A percentile compares a stretch with the other conserved stretches of the same genome.
phyloP scores from a whole-genome alignment of 2,797 vertebrate genomes.

The Margarornis squamiger region DNA sequence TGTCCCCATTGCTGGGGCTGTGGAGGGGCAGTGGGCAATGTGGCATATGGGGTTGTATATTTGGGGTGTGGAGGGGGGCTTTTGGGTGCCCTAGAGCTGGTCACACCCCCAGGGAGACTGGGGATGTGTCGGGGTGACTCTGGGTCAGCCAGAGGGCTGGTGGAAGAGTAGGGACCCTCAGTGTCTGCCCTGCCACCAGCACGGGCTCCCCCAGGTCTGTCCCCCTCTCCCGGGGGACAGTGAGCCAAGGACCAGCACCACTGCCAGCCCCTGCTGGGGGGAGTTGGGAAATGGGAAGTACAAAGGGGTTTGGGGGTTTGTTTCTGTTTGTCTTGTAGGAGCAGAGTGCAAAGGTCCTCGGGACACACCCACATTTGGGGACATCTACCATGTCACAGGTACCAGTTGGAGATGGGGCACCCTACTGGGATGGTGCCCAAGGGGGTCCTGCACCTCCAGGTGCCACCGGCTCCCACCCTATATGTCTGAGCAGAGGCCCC shows the following conservation, averaged over 20 bases:
- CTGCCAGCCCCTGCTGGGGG: not conserved
- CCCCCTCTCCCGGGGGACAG: not conserved
- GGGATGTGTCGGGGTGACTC: rapidly evolving
- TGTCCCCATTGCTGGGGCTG: not conserved
- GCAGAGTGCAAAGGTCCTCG: not conserved
- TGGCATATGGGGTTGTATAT: rapidly evolving
- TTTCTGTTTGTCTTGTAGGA: not conserved
- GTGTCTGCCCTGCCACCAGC: not conserved
- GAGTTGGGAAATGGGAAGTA: not conserved
- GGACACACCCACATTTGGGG: not conserved
- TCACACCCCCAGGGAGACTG: not conserved
- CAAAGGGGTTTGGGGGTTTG: rapidly evolving
- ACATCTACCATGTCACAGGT: constrained; percentile 55
- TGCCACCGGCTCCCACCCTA: not conserved
- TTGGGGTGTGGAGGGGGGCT: rapidly evolving
- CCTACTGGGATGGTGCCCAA: not conserved
- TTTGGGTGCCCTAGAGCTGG: not conserved
- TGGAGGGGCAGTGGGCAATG: not conserved
- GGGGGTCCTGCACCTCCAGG: not conserved
- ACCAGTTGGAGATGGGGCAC: rapidly evolving
- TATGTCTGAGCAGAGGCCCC: rapidly evolving
- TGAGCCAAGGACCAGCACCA: not conserved
- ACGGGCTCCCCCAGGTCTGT: not conserved
- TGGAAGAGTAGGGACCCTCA: rapidly evolving
- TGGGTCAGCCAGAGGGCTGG: not conserved